These are phyloP conservation scores for Pomatorhinus ruficollis DNA, from an alignment of 2,113 vertebrate species.

Conservation along the genomic window DNA sequence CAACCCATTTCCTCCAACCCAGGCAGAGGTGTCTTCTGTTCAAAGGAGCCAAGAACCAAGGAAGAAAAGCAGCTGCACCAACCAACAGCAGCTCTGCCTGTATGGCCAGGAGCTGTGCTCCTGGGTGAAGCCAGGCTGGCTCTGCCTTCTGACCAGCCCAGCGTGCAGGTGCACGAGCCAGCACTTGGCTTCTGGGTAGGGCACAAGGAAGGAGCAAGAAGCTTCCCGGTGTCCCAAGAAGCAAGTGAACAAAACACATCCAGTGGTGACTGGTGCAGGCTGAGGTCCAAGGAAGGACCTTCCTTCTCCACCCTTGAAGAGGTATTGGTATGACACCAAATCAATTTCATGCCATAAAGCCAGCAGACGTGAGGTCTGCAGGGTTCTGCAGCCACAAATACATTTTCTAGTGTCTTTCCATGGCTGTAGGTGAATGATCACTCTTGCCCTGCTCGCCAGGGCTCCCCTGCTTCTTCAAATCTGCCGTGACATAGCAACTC, in stretches of 20 bases:
- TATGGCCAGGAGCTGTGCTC: fast-evolving
- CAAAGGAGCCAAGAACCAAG: background rate
- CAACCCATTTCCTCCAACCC: background rate
- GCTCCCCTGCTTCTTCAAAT: background rate
- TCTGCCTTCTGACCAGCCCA: background rate
- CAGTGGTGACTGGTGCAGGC: fast-evolving
- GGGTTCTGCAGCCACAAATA: background rate
- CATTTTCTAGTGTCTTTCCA: background rate
- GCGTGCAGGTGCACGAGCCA: fast-evolving
- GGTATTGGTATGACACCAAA: background rate
- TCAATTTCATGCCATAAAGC: fast-evolving
- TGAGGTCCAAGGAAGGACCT: background rate
- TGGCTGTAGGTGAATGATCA: background rate
- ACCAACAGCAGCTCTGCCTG: background rate
- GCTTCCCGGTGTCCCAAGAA: background rate
- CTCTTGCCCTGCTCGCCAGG: background rate
- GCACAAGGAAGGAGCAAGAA: background rate
- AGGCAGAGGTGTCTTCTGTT: background rate
- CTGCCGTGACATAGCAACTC: background rate
- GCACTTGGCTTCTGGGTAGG: background rate
- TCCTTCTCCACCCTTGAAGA: background rate
- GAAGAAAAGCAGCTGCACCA: background rate
- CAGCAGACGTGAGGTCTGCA: background rate
- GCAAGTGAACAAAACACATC: background rate
- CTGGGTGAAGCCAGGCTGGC: background rate